Base-by-base conservation (phyloP, 2,888 invertebrate genomes). In the Agonopterix heracliana region DNA sequence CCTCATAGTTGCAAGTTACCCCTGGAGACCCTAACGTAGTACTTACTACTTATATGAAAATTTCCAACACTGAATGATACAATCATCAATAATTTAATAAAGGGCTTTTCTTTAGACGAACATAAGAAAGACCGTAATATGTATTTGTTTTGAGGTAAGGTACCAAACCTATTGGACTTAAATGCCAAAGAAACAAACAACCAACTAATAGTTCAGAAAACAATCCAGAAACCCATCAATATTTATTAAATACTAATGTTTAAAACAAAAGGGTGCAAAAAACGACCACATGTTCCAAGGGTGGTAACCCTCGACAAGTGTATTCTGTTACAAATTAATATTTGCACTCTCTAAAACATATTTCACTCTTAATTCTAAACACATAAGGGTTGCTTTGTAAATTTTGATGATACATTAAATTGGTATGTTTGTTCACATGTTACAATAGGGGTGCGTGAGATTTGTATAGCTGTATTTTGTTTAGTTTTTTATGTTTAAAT, bases 361-460 rank as follows among this genome's bases (percentile, higher is more conserved):
- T 26, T 26, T 38, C 38, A 52, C 42, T 54, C 57, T 55, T 74
- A 71, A 52, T 9, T 1, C 0, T 12, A 9, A 8, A 0, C 2
- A 0, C 0, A 45, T 64, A 73, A 53, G 51, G 55, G 44, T 42
- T 14, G 41, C 7, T 46, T 49, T 35, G 11, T 13, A 5, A 40
- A 9, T 4, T 10, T 41, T 3, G 17, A n/a, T 14, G 8, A 10
- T n/a, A 38, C 9, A 38, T 10, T n/a, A 26, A 7, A 26, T 63
- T 65, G 58, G 68, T 71, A 61, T 84, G 73, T 84, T 85, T 83
- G 74, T 74, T 84, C 85, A 85, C 78, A 81, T 85, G 85, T 77
- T 69, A 63, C 77, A 60, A 71, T 68, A 76, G 78, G 81, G 82
- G 81, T 78, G 62, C 71, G 66, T 55, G 55, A 62, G 75, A 73